Conservation (phyloP, 1,140 invertebrate genomes). For the Heliconius hermathena region DNA sequence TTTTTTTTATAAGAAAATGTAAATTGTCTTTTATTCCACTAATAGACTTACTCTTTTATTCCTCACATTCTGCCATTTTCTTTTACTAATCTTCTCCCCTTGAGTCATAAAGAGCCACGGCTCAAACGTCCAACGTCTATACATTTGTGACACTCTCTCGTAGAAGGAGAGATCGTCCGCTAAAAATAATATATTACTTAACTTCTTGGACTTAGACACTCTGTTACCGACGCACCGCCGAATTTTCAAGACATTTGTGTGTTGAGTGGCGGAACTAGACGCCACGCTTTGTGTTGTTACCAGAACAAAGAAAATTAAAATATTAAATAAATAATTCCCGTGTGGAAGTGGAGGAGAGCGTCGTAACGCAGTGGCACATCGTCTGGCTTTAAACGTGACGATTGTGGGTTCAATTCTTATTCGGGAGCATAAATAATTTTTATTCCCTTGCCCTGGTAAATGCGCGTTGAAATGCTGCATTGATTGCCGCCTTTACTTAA, state of each 20-base stretch:
- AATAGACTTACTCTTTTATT: constrained; percentile 74
- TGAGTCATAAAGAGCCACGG: constrained; percentile 65
- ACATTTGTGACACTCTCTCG: constrained; percentile 51
- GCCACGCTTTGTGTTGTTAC: neutral
- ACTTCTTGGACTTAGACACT: neutral
- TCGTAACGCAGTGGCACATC: too few relatives aligned
- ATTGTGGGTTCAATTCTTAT: too few relatives aligned
- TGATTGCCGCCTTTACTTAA: too few relatives aligned
- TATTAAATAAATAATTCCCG: too few relatives aligned
- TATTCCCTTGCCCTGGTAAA: too few relatives aligned
- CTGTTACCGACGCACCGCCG: neutral
- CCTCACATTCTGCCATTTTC: constrained; percentile 70
- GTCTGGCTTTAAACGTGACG: too few relatives aligned
- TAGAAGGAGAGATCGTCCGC: constrained; percentile 61
- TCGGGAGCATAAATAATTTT: too few relatives aligned
- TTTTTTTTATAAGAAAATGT: too few relatives aligned
- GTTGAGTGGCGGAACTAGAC: neutral
- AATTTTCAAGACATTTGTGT: too few relatives aligned
- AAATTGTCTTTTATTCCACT: too few relatives aligned
- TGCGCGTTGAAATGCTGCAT: too few relatives aligned
- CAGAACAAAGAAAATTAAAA: neutral
- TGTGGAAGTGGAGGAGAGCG: too few relatives aligned
- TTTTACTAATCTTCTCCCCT: constrained; percentile 62
- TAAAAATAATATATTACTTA: constrained; percentile 27
- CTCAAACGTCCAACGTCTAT: constrained; percentile 57